Base-by-base conservation (phyloP, 2,113 vertebrate genomes). In the Scophthalmus maximus region DNA sequence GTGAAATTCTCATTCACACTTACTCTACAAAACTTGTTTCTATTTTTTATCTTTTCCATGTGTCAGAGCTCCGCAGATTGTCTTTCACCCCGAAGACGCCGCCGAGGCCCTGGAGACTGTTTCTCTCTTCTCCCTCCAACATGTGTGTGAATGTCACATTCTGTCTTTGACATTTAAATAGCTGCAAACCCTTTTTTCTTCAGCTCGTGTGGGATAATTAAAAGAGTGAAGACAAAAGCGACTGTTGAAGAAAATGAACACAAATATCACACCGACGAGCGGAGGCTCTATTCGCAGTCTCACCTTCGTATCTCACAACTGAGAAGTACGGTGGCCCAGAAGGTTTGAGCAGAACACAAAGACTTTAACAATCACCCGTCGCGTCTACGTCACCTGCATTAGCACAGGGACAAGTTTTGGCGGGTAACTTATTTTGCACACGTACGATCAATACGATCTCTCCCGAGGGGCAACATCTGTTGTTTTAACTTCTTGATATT, bases 1-100 rank as follows among this genome's bases (percentile, higher is more conserved):
- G 63, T 76, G 73, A 58, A 51, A 65, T 53, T 74, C 32, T 77
- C 47, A 57, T 49, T 73, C 60, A 77, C 56, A 60, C 53, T 27
- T 51, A 15, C 42, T 40, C 1, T 6, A 36, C 18, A 4, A 29
- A 36, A 65, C 62, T 14, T 64, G n/a, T 52, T 29, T 18, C 50
- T 18, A 3, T 15, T 14, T n/a, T 36, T 14, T 14, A 6, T 64
- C 25, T 23, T 58, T 49, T 49, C 53, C 20, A 22, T 32, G 14
- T 61, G 23, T 34, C n/a, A n/a, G 46, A 57, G 32, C 50, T 55
- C 27, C 38, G 36, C 52, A 62, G 74, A 78, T 67, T 75, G 30
- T 52, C 50, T 36, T 29, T 53, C 47, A 34, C 63, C 52, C 52
- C 0, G 14, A 23, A 63, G 25, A 67, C 56, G 11, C 27, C 25